A percentile compares a stretch with the other conserved stretches of the same genome.
Conservation (phyloP, 2,113 vertebrate genomes). For the Hippocampus guttulatus region DNA sequence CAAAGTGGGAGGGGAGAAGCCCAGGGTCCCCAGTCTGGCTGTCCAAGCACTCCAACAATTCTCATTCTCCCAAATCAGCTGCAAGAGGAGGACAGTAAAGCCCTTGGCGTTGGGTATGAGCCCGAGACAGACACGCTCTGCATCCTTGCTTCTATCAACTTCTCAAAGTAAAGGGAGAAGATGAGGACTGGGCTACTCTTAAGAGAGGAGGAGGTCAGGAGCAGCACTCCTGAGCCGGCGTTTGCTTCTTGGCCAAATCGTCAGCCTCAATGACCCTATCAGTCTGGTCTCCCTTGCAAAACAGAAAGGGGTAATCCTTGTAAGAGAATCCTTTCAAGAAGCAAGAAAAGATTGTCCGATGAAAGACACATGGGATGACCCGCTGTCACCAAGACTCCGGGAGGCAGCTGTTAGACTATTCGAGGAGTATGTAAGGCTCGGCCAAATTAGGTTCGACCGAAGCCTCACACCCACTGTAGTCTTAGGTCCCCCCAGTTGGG, state of each 20-base stretch:
- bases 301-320: not conserved
- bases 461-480: constrained; percentile 14
- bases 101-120: too few species aligned
- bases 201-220: not conserved
- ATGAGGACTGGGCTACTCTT: not conserved
- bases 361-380: not conserved
- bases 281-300: not conserved
- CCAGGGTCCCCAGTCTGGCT: too few species aligned
- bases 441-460: not conserved
- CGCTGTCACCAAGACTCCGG: too few species aligned
- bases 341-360: too few species aligned
- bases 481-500: not conserved
- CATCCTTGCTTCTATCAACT: too few species aligned
- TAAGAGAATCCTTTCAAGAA: not conserved
- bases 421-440: constrained; percentile 1
- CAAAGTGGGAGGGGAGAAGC: too few species aligned
- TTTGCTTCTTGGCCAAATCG: not conserved
- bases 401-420: constrained; percentile 4
- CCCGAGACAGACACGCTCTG: too few species aligned
- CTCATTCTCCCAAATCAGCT: too few species aligned
- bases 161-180: not conserved
- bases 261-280: not conserved
- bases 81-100: too few species aligned
- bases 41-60: too few species aligned
- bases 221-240: not conserved